Base-by-base conservation (phyloP, 2,888 invertebrate species). In the Subacronicta megacephala region DNA sequence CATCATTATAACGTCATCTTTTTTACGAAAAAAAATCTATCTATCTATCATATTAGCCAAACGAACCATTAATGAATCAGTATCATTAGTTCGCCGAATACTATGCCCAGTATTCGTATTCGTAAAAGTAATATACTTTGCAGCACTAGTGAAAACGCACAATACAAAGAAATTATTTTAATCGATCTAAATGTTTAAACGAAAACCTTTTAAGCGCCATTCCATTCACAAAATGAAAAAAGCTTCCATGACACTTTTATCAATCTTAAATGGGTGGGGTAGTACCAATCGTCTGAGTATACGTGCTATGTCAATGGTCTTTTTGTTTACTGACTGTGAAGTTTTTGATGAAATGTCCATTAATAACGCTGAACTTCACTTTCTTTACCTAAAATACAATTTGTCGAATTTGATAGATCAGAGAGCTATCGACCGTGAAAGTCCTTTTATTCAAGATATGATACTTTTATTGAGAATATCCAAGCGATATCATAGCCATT, bases 271-370 rank as follows among this genome's bases (percentile, higher is more conserved):
- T 46, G 26, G 13, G 41, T 12, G 41, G 41, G 36, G 38, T 69
- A 47, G 43, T 26, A 15, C n/a, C 9, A 47, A 61, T 43, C 10
- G 42, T 18, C 29, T 59, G 54, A 26, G 31, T 31, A 29, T 57
- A 59, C 35, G 17, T 13, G 16, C 40, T 45, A 16, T 43, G 42
- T 41, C 54, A 72, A 46, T 55, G 41, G 53, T 59, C 47, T 56
- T 56, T 64, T 36, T 41, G 47, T 43, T 60, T 49, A 72, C 50
- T 18, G 42, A 47, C 45, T 61, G 64, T 62, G 35, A 60, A 58
- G 46, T 47, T 54, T 63, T 56, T 71, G 58, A n/a, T 51, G 53
- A 53, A 66, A 61, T 55, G 17, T 20, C 43, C 64, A 57, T 66
- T 53, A 43, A 56, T 46, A 36, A 42, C 13, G 35, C n/a, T 23